Base-by-base conservation (phyloP, 2,888 invertebrate genomes). In the Agonum fuliginosum region DNA sequence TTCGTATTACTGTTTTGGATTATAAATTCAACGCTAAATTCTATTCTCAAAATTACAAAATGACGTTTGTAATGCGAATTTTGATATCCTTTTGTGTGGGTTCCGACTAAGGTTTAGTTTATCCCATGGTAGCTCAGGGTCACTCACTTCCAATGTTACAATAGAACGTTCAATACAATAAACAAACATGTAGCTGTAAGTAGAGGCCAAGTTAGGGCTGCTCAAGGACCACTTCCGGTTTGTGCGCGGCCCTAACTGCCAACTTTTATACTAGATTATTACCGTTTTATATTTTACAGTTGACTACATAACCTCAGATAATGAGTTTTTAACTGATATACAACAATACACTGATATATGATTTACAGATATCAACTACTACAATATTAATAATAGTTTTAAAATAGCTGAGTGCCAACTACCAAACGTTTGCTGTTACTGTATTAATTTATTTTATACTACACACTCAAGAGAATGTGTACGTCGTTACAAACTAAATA, bases 81-180 rank as follows among this genome's bases (percentile, higher is more conserved):
- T 22, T n/a, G 54, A 24, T 24, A 20, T 54, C 24, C n/a, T 54
- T 22, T 54, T 54, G 54, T 54, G 22, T 54, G 22, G 54, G 54
- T 6, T 62, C 58, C 58, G 27, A 62, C 14, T 14, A 17, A 17
- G 3, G 4, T 70, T 78, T 73, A 51, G 34, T 78, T 78, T 72
- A 78, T 70, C 79, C 80, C 81, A 84, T 85, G 86, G 86, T 87
- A 87, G 87, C 87, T 87, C 87, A 87, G 87, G 87, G 86, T 83
- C 86, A 86, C 86, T 86, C 86, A 87, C 86, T 86, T 86, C 86
- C 86, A 86, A 83, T 85, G 85, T 84, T 70, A 76, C 85, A 85
- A 86, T 86, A 86, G 82, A 81, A 81, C 80, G 81, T 81, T 82
- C 81, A 82, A 81, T 82, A 80, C 80, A 81, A 81, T 80, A 79